These are phyloP conservation scores for Hemichromis elongatus DNA, from an alignment of 2,113 vertebrate genomes.

Conservation along the genomic window DNA sequence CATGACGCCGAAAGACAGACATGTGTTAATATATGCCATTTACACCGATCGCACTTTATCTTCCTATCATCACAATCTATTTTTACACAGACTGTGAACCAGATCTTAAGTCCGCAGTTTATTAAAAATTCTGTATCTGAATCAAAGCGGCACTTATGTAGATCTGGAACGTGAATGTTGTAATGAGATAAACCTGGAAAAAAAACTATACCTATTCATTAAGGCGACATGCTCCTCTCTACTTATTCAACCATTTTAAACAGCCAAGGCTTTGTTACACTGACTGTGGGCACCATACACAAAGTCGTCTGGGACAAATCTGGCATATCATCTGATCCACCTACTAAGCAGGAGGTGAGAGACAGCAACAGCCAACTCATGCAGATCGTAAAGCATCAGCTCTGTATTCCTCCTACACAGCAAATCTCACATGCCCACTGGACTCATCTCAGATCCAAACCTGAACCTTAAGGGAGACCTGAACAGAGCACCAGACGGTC, in stretches of 20 bases:
- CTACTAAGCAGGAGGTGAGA: conserved; percentile 14
- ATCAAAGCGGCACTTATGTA: not conserved
- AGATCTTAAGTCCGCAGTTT: not conserved
- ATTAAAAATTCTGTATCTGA: not conserved
- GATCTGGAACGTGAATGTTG: not conserved
- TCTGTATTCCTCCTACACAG: not conserved
- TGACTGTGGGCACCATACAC: not conserved
- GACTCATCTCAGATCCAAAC: conserved; percentile 10
- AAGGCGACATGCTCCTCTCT: not conserved
- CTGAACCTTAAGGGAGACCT: conserved; percentile 13
- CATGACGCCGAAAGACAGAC: not conserved
- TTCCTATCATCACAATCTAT: not conserved
- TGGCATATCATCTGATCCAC: not conserved
- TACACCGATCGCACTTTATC: not conserved
- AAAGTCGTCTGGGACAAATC: not conserved
- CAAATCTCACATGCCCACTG: conserved; percentile 22
- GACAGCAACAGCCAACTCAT: not conserved
- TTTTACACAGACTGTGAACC: not conserved
- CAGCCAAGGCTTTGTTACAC: not conserved
- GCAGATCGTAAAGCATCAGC: not conserved
- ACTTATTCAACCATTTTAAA: not conserved
- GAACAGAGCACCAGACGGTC: conserved; percentile 6
- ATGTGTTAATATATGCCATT: not conserved
- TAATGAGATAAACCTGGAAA: not conserved
- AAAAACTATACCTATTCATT: not conserved